phyloP scores from a whole-genome alignment of 1,140 invertebrate genomes.

The Aporrectodea caliginosa region DNA sequence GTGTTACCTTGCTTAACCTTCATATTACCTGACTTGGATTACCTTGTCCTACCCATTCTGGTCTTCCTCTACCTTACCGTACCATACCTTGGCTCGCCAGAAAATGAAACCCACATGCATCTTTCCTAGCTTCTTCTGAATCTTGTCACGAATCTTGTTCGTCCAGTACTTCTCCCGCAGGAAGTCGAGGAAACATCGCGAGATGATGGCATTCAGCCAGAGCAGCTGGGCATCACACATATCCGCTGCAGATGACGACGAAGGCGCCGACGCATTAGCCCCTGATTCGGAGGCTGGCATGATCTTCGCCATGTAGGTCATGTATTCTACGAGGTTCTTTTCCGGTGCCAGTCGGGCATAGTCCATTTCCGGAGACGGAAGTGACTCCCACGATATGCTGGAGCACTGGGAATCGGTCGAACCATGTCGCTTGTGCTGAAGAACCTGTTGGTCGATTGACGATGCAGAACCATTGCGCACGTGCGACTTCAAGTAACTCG shows the following conservation, averaged over 20 bases:
- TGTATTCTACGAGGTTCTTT: slow-evolving; percentile 17
- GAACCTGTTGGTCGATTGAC: neutral
- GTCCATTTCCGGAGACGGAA: neutral
- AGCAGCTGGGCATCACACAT: slow-evolving; percentile 46
- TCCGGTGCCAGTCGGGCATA: neutral
- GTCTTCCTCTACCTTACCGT: too few relatives aligned
- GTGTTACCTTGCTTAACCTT: too few relatives aligned
- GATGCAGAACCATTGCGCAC: neutral
- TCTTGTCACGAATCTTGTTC: slow-evolving; percentile 64
- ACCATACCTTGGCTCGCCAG: too few relatives aligned
- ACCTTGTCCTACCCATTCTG: too few relatives aligned
- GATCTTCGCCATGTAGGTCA: slow-evolving; percentile 26
- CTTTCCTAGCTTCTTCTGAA: slow-evolving; percentile 79
- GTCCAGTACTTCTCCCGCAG: slow-evolving; percentile 65
- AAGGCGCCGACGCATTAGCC: neutral
- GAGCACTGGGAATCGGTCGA: neutral
- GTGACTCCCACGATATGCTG: neutral
- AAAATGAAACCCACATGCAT: slow-evolving; percentile 67
- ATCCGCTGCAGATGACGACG: neutral
- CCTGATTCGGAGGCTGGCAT: slow-evolving; percentile 22
- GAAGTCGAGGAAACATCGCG: slow-evolving; percentile 73
- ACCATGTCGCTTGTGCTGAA: neutral
- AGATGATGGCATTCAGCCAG: slow-evolving; percentile 74
- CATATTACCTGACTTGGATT: too few relatives aligned
- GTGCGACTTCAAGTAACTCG: neutral